Base-by-base conservation (phyloP, 2,888 invertebrate genomes). In the Oligia latruncula region DNA sequence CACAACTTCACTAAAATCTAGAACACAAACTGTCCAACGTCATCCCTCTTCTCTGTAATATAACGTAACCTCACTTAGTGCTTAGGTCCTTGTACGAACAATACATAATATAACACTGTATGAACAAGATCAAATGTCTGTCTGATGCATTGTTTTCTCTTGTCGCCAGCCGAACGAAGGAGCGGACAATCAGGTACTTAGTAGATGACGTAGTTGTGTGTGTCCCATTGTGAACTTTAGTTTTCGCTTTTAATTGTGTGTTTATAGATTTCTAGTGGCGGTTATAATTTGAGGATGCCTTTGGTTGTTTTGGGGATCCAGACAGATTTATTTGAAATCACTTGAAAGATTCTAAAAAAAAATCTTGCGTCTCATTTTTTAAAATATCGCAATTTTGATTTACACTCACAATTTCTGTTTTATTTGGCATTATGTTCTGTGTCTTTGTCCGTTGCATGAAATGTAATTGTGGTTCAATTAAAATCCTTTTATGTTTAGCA, bases 111-210 rank as follows among this genome's bases (percentile, higher is more conserved):
- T 90, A 87, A 87, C 80, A 85, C 77, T 91, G 77, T 92, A 87
- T 92, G 89, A 91, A 90, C 68, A 81, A 86, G 86, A 89, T 86
- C 84, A 85, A 84, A 85, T 90, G 78, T 87, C 90, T 89, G 84
- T 87, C 90, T 89, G 84, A 90, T 87, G 84, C 86, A 91, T 92
- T 92, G 90, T 95, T 95, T 95, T 96, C 93, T 95, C 92, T 96
- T 95, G 93, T 95, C 95, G 93, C 91, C 95, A 97, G 96, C 95
- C 95, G 86, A 95, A 96, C 95, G 94, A 95, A 95, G 96, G 96
- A 95, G 94, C 96, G 89, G 96, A 96, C 91, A 96, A 96, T 95
- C 96, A 97, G 96, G 96, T 97, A 89, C 89, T 81, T 80, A 95
- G 91, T 84, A 86, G 80, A 88, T 88, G 82, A 82, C 74, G 85